Base-by-base conservation (phyloP, 2,888 invertebrate species). In the Rhingia rostrata region DNA sequence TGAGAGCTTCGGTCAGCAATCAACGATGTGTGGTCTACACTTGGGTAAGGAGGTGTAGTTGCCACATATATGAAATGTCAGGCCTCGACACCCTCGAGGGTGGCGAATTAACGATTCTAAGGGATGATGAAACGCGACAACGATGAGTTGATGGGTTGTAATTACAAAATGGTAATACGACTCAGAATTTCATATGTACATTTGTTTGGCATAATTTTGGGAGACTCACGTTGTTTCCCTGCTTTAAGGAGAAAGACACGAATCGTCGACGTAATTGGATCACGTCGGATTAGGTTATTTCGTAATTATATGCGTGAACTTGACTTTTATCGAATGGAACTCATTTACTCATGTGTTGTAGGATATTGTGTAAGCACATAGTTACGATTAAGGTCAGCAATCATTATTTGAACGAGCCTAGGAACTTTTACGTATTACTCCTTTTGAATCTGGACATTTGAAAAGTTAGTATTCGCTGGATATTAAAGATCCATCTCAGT, bases 91-190 rank as follows among this genome's bases (percentile, higher is more conserved):
- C 53, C 54, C 61, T 54, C 43, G 35, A 22, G 58, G 30, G 22
- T 22, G 53, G 56, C 39, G 33, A 79, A 69, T 64, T 74, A 73
- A 73, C 53, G 53, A 69, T 73, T 35, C 37, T 33, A 37, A 45
- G 37, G 33, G 53, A 37, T 73, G 69, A 32, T 22, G 22, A 22
- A 22, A 22, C 22, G 22, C 22, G 22, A 22, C 51, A 51, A 60
- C 32, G 56, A 66, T 75, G 75, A 77, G 67, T 66, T 72, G 61
- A 83, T 83, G 73, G 61, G 56, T 22, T 33, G 56, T 78, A 83
- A 78, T 83, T 69, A 72, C 70, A 77, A 56, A 56, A 32, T 63
- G 32, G 45, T 78, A 63, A 79, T 73, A 61, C 43, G 30, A 33
- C 39, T 69, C 32, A 67, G 10, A 60, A 47, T 67, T 75, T 37